Percentiles rank a stretch among this genome's conserved stretches.
Conservation (phyloP, 2,113 vertebrate species). For the Tachuris rubrigastra region DNA sequence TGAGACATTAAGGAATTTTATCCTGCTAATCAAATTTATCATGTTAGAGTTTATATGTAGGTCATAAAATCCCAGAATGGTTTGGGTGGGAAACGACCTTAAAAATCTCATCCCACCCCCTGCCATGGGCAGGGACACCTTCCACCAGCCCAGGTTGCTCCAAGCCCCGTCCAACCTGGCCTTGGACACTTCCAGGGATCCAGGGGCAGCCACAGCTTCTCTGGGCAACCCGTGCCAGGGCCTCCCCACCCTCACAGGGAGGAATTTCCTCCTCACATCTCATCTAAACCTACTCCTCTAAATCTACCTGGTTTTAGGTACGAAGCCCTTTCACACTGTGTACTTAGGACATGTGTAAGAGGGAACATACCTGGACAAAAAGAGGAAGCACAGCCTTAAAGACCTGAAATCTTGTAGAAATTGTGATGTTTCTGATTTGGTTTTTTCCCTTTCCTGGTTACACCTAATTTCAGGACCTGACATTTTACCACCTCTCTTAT, state of each 20-base stretch:
- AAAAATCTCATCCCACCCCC: background rate
- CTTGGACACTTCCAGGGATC: background rate
- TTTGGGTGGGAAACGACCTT: background rate
- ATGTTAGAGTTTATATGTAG: background rate
- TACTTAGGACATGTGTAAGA: too few relatives aligned
- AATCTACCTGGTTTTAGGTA: too few relatives aligned
- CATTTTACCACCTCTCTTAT: background rate
- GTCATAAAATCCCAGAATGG: background rate
- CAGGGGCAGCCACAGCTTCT: background rate
- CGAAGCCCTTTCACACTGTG: background rate
- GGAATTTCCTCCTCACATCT: background rate
- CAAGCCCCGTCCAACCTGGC: background rate
- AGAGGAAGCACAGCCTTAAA: background rate
- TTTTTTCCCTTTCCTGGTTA: background rate
- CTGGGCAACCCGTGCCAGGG: background rate
- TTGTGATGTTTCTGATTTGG: background rate
- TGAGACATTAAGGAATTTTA: background rate
- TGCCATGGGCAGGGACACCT: background rate
- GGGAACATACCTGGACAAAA: background rate
- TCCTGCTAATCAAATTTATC: background rate
- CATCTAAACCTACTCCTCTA: background rate
- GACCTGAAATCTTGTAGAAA: background rate
- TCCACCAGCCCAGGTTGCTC: rapidly evolving
- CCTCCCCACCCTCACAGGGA: rapidly evolving
- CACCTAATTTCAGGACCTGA: background rate